phyloP scores from a whole-genome alignment of 2,888 invertebrate species.

The Oegoconia quadripuncta region DNA sequence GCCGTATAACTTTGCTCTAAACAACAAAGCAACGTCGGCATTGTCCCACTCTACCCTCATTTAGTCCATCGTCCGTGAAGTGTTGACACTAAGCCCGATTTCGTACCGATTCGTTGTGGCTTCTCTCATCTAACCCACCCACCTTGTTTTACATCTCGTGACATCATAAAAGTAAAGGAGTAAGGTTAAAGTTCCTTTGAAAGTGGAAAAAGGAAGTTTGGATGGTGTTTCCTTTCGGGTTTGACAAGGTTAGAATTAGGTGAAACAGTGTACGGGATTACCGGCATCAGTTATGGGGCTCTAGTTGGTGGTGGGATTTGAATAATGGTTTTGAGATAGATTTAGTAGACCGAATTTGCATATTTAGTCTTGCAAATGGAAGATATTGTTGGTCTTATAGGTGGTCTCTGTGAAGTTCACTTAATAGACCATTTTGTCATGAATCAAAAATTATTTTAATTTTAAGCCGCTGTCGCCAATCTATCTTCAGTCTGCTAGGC shows the following conservation, averaged over 20 bases:
- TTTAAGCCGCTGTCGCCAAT: no score
- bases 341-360: no score
- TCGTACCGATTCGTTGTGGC: constrained; percentile 61
- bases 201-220: constrained; percentile 15
- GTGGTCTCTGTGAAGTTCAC: no score
- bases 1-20: constrained; percentile 45
- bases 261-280: constrained; percentile 39
- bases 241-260: constrained; percentile 37
- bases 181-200: background rate
- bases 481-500: no score
- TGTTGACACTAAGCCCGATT: constrained; percentile 75
- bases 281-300: no score
- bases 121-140: constrained; percentile 53
- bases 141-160: constrained; percentile 17
- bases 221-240: constrained; percentile 43
- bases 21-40: constrained; percentile 47
- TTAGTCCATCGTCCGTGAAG: constrained; percentile 56
- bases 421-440: no score
- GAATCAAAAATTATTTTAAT: no score
- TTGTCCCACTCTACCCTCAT: constrained; percentile 41
- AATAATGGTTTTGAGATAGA: no score
- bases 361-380: no score
- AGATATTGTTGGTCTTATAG: no score
- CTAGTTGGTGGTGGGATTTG: no score
- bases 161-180: constrained; percentile 18